Percentiles rank a stretch among this genome's conserved stretches.
These are phyloP conservation scores for Chalcis sispes DNA, from an alignment of 2,888 invertebrate genomes.

Conservation along the genomic window DNA sequence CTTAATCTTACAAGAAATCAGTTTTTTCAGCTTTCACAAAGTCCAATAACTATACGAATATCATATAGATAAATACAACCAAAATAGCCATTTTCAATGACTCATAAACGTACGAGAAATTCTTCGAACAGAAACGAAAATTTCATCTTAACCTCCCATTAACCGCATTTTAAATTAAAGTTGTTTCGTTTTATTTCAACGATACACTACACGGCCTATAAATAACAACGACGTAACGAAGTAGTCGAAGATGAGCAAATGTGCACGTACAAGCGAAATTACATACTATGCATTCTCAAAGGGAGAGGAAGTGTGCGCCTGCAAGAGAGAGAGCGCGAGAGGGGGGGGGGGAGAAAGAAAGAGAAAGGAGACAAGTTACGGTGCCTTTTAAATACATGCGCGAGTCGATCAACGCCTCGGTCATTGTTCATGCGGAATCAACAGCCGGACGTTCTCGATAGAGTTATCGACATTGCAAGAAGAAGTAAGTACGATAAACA, in stretches of 20 bases:
- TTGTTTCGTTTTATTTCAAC: neutral
- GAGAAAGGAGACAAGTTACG: neutral
- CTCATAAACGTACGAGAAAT: neutral
- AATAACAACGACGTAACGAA: neutral
- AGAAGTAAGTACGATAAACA: constrained; percentile 11
- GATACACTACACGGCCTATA: neutral
- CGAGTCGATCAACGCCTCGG: constrained; percentile 30
- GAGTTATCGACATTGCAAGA: constrained; percentile 31
- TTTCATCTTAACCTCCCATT: neutral
- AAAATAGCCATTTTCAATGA: neutral
- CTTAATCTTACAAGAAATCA: too few relatives aligned
- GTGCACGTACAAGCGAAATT: neutral
- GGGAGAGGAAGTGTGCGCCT: neutral
- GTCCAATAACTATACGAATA: too few relatives aligned
- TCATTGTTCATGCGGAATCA: constrained; percentile 26
- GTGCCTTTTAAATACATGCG: constrained; percentile 13
- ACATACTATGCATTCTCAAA: neutral
- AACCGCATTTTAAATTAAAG: neutral
- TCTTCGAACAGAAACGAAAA: neutral
- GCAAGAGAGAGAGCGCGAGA: neutral
- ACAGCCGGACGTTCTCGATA: constrained; percentile 38
- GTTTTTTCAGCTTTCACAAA: too few relatives aligned
- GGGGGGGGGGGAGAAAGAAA: too few relatives aligned
- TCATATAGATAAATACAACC: neutral
- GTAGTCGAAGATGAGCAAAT: neutral